Base-by-base conservation (phyloP, 1,140 invertebrate species). In the Trichoplusia ni region DNA sequence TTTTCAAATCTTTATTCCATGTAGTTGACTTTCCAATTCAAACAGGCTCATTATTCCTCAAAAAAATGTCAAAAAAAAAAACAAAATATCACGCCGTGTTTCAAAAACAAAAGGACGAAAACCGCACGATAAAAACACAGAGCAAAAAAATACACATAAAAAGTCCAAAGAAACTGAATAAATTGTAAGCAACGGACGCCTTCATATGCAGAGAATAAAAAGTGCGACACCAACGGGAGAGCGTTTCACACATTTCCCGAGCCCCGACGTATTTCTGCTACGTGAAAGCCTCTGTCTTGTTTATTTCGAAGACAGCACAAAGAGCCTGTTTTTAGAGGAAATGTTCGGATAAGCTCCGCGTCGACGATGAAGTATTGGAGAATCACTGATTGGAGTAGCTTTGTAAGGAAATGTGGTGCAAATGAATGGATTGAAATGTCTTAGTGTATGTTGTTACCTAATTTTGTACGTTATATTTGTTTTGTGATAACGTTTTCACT, bases 191-290 rank as follows among this genome's bases (percentile, higher is more conserved):
- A 31, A 4, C 16, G 23, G 37, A 31, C 54, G 54, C 19, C 54
- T 49, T 49, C 46, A 49, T 31, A 49, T 49, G 25, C 46, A 49
- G 23, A 19, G 25, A 47, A 14, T 14, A 38, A 8, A 27, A 27
- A 54, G 25, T 29, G 46, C 13, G 46, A 42, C 4, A 49, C 11
- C 38, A 6, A 23, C 11, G 16, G 47, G 27, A 31, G 23, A 40
- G 19, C 37, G 46, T 64, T 64, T 46, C 46, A 63, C 60, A 63
- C 47, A 42, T 63, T 31, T 58, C 27, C 2, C 25, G n/a, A 4
- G 18, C 42, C 27, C 2, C 25, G n/a, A 4, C 56, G 62, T 54
- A 53, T 56, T 64, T 63, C 27, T 46, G 13, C 29, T 47, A 14
- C 31, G 42, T 31, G n/a, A 56, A 60, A 21, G 31, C 38, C 8